Base-by-base conservation (phyloP, 2,113 vertebrate species). In the Embiotoca jacksoni region DNA sequence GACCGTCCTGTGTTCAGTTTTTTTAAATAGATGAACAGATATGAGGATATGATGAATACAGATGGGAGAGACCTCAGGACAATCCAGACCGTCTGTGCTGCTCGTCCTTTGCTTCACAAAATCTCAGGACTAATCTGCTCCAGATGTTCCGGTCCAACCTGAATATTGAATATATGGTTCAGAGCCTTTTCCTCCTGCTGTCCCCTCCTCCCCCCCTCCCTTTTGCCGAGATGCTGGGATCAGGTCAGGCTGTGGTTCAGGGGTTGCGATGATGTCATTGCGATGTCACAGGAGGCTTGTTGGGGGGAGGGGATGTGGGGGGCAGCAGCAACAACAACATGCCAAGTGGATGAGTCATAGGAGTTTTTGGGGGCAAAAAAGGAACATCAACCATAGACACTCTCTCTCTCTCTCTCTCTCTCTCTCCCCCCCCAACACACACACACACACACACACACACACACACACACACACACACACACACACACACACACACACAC, bases 281-380 rank as follows among this genome's bases (percentile, higher is more conserved):
- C 57, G 37, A 70, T 77, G 85, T 86, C 84, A 82, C 63, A n/a
- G 33, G 53, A 37, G 49, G 59, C 23, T 23, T 23, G 57, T 39
- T 36, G 23, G 55, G 57, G 15, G 41, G 41, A 31, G 15, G 31
- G 52, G 52, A 15, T 36, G 31, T 16, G 41, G 8, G 35, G 16
- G 23, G 23, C 23, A 23, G 14, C 36, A 3, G 35, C 14, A 41
- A 62, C 55, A 58, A 55, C 36, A 30, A 36, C 67, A 6, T 85
- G 79, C 77, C 82, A 76, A 83, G 75, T 31, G 8, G 69, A 85
- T 93, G 94, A 91, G 87, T 94, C 91, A 93, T 93, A 90, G 81
- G 88, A 92, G 83, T 85, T 89, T 88, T 63, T 68, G 56, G 80
- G 81, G 53, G 35, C 72, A 70, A 66, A 46, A 52, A 66, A 41